Base-by-base conservation (phyloP, 2,888 invertebrate species). In the Drosophila ezoana region DNA sequence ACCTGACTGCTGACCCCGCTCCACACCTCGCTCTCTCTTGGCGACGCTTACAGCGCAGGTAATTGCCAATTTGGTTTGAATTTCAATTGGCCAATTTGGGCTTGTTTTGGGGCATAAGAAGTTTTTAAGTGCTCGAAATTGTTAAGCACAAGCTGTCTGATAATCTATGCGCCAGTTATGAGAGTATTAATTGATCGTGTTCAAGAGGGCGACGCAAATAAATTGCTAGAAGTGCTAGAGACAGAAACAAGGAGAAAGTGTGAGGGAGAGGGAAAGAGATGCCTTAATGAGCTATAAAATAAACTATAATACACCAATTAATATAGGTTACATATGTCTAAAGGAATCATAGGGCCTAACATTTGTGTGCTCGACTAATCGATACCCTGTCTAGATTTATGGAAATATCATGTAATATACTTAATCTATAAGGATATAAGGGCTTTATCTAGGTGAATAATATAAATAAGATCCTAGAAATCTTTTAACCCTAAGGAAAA, bases 51-150 rank as follows among this genome's bases (percentile, higher is more conserved):
- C 28, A 32, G 37, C 14, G 43, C 60, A 79, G 76, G 71, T 76
- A 76, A 76, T 76, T 76, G 76, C 41, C 79, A 76, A 76, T 79
- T 79, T 58, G 64, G 43, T 79, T 76, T 79, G 66, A 75, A 79
- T 79, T 76, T 79, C 80, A 76, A 77, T 77, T 77, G 80, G 60
- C 56, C 67, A 72, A 77, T 79, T 79, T 76, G 52, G 60, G 52
- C 54, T 49, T 76, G 62, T 60, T 65, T 63, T 64, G 43, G 44
- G 56, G 32, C 59, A 57, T 43, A 18, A 53, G 48, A 71, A 51
- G 43, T 63, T 70, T 68, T 69, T 49, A 70, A 75, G 48, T 35
- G 43, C 37, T 23, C n/a, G 6, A 54, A 76, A 71, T 63, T 53
- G 56, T 72, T 76, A 57, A 62, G 48, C 40, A 49, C 48, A 62